Percentiles rank a stretch among this genome's conserved stretches.
phyloP scores from a whole-genome alignment of 2,113 vertebrate species.

The Odocoileus hemionus region DNA sequence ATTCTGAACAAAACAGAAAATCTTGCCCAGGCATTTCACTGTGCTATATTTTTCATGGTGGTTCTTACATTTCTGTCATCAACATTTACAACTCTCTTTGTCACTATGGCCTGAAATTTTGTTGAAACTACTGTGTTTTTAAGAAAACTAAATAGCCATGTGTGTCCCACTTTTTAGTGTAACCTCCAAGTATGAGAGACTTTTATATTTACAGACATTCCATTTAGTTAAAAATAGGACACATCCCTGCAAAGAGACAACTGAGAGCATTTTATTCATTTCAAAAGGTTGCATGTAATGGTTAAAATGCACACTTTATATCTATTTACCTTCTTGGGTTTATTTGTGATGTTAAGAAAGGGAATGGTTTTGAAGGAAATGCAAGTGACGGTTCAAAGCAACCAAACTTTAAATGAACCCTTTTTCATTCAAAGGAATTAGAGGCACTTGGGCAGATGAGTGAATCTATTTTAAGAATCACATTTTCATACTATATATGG shows the following conservation, averaged over 20 bases:
- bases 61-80: slow-evolving; percentile 60
- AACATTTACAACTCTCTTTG: slow-evolving; percentile 70
- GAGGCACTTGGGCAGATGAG: neutral
- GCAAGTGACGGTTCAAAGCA: neutral
- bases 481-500: neutral
- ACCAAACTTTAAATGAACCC: neutral
- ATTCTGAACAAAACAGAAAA: slow-evolving; percentile 75
- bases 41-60: slow-evolving; percentile 56
- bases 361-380: neutral
- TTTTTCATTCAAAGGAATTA: neutral
- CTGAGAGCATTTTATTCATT: neutral
- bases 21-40: slow-evolving; percentile 59
- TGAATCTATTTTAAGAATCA: neutral
- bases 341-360: neutral
- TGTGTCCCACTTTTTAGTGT: neutral
- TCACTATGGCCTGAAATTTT: slow-evolving; percentile 68
- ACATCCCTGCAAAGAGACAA: neutral
- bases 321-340: neutral
- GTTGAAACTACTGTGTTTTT: slow-evolving; percentile 64
- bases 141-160: neutral
- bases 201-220: neutral
- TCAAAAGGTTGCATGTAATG: neutral
- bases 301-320: neutral
- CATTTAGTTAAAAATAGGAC: neutral
- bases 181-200: neutral